Conservation (phyloP, 2,797 vertebrate species). For the Centropyge bicolor region DNA sequence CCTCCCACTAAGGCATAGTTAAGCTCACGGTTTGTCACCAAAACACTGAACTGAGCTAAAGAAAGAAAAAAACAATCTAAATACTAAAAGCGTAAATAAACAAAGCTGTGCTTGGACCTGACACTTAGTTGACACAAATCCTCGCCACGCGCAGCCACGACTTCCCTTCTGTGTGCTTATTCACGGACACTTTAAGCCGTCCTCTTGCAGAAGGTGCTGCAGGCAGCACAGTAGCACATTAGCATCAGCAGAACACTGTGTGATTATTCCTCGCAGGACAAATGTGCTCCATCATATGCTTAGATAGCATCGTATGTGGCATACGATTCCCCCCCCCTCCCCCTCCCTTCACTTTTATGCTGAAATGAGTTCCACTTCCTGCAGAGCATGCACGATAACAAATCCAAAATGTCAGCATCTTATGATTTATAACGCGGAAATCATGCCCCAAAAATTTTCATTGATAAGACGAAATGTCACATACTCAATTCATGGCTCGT, state of each 20-base stretch:
- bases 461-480: slow-evolving; percentile 74
- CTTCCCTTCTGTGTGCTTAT: slow-evolving; percentile 35
- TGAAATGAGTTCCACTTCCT: slow-evolving; percentile 64
- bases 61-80: slow-evolving; percentile 15
- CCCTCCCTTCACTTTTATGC: slow-evolving; percentile 44
- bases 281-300: slow-evolving; percentile 69
- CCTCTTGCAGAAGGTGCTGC: slow-evolving; percentile 48
- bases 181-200: slow-evolving; percentile 60
- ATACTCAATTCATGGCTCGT: slow-evolving; percentile 65
- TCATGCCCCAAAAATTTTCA: slow-evolving; percentile 64
- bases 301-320: slow-evolving; percentile 64
- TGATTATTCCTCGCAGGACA: slow-evolving; percentile 64
- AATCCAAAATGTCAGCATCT: slow-evolving; percentile 73
- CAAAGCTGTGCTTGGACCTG: slow-evolving; percentile 48
- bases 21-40: slow-evolving; percentile 38
- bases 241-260: slow-evolving; percentile 48
- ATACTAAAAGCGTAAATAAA: slow-evolving; percentile 41
- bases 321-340: slow-evolving; percentile 46
- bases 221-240: slow-evolving; percentile 49
- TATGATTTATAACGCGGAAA: slow-evolving; percentile 70
- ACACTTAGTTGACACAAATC: slow-evolving; percentile 56
- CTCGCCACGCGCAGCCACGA: slow-evolving; percentile 37
- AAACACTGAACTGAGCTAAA: slow-evolving; percentile 26
- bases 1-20: slow-evolving; percentile 27
- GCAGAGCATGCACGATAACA: slow-evolving; percentile 60